A percentile compares a stretch with the other conserved stretches of the same genome.
Evolutionary conservation across 2,797 vertebrate genomes (phyloP).

Genomic region (Aulostomus chinensis): DNA sequence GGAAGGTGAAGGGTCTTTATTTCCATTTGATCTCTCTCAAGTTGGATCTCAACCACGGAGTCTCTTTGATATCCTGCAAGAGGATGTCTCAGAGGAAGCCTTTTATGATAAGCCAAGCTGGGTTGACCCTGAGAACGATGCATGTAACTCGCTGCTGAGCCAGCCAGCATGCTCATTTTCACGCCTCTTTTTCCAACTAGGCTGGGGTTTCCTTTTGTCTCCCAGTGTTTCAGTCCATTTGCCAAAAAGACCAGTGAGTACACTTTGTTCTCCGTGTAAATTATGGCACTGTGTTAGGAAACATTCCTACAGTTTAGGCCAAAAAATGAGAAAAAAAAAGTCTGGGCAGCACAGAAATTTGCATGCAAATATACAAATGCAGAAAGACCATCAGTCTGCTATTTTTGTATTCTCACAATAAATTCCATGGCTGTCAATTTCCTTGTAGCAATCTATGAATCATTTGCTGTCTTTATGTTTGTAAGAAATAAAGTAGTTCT

Average conservation of each 20-base stretch:
- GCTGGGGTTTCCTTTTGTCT: slow-evolving; percentile 53
- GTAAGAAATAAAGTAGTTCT: too few relatives aligned
- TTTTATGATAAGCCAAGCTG: slow-evolving; percentile 64
- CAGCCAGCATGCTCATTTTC: slow-evolving; percentile 42
- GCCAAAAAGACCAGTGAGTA: slow-evolving; percentile 14
- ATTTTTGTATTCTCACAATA: too few relatives aligned
- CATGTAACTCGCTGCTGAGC: slow-evolving; percentile 33
- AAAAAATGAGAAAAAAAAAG: slow-evolving; percentile 10
- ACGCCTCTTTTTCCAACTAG: slow-evolving; percentile 48
- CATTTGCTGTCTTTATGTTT: too few relatives aligned
- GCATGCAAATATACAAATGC: too few relatives aligned
- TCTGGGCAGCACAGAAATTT: too few relatives aligned
- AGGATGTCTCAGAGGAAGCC: slow-evolving; percentile 65
- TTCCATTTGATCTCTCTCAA: slow-evolving; percentile 61
- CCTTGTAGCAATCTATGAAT: too few relatives aligned
- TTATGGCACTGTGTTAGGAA: slow-evolving; percentile 16
- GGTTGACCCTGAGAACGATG: slow-evolving; percentile 37
- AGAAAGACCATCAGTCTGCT: too few relatives aligned
- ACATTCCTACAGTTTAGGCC: slow-evolving; percentile 26
- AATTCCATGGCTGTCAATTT: too few relatives aligned
- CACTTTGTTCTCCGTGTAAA: slow-evolving; percentile 43
- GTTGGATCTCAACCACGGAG: slow-evolving; percentile 46
- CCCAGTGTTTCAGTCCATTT: slow-evolving; percentile 13
- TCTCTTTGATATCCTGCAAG: slow-evolving; percentile 61
- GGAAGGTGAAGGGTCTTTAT: slow-evolving; percentile 52